phyloP scores from a whole-genome alignment of 1,140 invertebrate genomes.

The Nephila pilipes region DNA sequence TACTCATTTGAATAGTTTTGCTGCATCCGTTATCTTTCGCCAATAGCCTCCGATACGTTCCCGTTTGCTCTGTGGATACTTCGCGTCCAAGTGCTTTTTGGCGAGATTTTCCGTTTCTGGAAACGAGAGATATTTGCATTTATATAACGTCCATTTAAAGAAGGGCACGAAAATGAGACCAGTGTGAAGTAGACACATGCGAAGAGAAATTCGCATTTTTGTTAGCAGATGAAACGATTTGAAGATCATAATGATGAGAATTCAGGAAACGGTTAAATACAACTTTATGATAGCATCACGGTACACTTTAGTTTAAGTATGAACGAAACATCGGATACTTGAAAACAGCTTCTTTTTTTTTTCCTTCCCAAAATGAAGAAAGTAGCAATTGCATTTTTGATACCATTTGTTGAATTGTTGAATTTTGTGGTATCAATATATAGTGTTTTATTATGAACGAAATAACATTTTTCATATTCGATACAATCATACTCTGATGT shows the following conservation, averaged over 20 bases:
- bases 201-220: neutral
- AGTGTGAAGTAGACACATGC: neutral
- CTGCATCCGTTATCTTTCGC: constrained; percentile 15
- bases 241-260: neutral
- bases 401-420: neutral
- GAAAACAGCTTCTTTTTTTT: neutral
- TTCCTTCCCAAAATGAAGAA: neutral
- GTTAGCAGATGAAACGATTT: constrained; percentile 6
- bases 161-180: constrained; percentile 15
- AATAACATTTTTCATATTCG: too few species aligned
- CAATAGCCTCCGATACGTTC: constrained; percentile 19
- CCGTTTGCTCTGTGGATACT: constrained; percentile 9
- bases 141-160: constrained; percentile 44
- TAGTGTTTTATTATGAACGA: too few species aligned
- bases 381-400: neutral
- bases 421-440: too few species aligned
- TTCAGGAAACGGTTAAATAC: neutral
- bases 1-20: constrained; percentile 46
- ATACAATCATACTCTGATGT: too few species aligned
- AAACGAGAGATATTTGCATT: constrained; percentile 54
- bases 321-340: too few species aligned
- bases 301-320: neutral
- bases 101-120: neutral
- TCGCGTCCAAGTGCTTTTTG: neutral
- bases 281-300: neutral